Evolutionary conservation across 2,888 invertebrate genomes (phyloP), one percentile per base, ranked within the genome.

Genomic region (Scaeva pyrastri): DNA sequence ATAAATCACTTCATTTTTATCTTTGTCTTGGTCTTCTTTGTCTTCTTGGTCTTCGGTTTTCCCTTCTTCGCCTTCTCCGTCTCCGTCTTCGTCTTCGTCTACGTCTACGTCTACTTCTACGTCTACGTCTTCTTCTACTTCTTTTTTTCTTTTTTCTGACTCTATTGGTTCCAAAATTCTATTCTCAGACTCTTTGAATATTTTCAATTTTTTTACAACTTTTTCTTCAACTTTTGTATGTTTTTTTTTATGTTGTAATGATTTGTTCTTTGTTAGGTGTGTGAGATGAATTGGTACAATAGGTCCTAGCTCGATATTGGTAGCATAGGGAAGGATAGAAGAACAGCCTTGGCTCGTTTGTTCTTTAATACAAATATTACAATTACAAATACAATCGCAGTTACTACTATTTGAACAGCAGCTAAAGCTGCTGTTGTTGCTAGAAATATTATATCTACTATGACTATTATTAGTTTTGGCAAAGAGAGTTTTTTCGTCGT

Each of bases 401-500:
- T 50, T 11, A 52, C 78, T 76, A 56, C 62, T 74, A 55, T 50
- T 74, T 64, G 77, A 77, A 31, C 66, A 71, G 43, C 77, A 80
- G n/a, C 79, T 68, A 43, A 52, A 76, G 19, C 77, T 79, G 11
- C 79, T 87, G 31, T 55, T 87, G 31, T 55, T 73, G 39, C 76
- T 73, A 11, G 84, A 80, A 26, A 66, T 85, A 48, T 66, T 72
- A 70, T 52, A 56, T 73, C 43, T 86, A 75, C 66, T 78, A 8
- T 55, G 66, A 52, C 72, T 79, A 60, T 50, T 77, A 50, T 26
- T 83, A 43, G 55, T 56, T 86, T 86, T 87, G 56, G 72, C 74
- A 86, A 82, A 86, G 3, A 77, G 86, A 12, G 58, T 81, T 64
- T 45, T 74, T 58, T 82, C 78, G 58, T 82, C 77, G 66, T 82